A percentile compares a stretch with the other conserved stretches of the same genome.
phyloP scores from a whole-genome alignment of 2,797 vertebrate genomes.

The Psittacula derbiana region DNA sequence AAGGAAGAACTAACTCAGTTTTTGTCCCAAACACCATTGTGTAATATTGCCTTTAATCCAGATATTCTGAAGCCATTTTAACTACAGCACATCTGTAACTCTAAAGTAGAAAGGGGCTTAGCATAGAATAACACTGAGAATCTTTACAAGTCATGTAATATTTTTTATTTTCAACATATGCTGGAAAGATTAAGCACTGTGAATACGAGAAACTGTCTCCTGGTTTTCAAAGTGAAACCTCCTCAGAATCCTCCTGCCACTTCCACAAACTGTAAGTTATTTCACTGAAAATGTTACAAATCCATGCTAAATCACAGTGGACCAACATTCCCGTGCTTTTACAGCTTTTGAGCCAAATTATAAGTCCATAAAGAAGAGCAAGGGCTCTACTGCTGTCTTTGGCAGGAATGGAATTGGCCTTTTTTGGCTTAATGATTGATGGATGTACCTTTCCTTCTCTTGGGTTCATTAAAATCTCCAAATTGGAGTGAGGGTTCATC shows the following conservation, averaged over 20 bases:
- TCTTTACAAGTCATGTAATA: not conserved
- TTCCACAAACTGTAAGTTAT: not conserved
- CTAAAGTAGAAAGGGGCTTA: not conserved
- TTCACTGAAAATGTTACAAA: not conserved
- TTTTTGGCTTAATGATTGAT: not conserved
- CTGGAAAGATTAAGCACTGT: not conserved
- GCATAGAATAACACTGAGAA: not conserved
- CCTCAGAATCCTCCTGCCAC: not conserved
- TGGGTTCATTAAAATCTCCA: not conserved
- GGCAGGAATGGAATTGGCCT: not conserved
- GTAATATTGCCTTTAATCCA: not conserved
- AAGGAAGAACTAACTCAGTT: not conserved
- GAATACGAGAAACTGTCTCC: not conserved
- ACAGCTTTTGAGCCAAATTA: not conserved
- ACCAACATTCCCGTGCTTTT: not conserved
- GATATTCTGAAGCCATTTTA: not conserved
- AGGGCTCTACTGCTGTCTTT: not conserved
- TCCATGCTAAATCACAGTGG: not conserved
- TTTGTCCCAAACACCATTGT: rapidly evolving
- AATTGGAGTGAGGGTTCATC: not conserved
- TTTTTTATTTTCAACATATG: not conserved
- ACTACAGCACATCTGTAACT: not conserved
- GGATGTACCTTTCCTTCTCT: not conserved
- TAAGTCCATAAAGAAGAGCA: not conserved
- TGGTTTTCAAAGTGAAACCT: not conserved